Evolutionary conservation across 2,797 vertebrate genomes (phyloP).

Genomic region (Sebastes paucispinis): DNA sequence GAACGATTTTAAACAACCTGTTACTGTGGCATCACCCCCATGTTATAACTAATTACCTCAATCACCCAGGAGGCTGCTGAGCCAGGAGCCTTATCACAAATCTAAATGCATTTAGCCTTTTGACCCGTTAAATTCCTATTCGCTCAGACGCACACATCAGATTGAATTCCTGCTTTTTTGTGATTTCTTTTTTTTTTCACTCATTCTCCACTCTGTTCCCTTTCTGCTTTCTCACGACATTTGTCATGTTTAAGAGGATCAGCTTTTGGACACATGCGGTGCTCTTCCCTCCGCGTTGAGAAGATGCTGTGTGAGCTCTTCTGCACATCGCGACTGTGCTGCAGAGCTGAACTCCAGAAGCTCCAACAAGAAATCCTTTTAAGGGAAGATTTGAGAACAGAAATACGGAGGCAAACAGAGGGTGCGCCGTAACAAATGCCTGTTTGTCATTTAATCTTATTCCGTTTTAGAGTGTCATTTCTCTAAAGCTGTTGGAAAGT

Average conservation of each 20-base stretch:
- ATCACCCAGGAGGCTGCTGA: conserved; percentile 42
- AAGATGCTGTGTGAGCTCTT: conserved; percentile 60
- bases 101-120: conserved; percentile 51
- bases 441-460: conserved; percentile 35
- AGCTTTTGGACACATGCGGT: conserved; percentile 30
- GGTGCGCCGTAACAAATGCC: conserved; percentile 17
- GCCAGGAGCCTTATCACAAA: conserved; percentile 46
- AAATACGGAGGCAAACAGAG: conserved; percentile 14
- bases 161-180: conserved; percentile 32
- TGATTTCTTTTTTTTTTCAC: neutral
- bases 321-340: conserved; percentile 22
- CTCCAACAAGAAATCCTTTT: conserved; percentile 44
- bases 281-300: conserved; percentile 35
- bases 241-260: conserved; percentile 63
- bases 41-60: conserved; percentile 48
- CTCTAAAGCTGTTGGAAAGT: conserved; percentile 1
- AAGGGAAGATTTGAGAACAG: conserved; percentile 31
- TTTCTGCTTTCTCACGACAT: conserved; percentile 50
- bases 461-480: neutral
- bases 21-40: conserved; percentile 33
- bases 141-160: neutral
- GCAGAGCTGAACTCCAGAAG: conserved; percentile 48
- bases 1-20: conserved; percentile 33
- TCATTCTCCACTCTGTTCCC: conserved; percentile 10
- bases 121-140: conserved; percentile 45